phyloP scores from a whole-genome alignment of 2,888 invertebrate genomes.

The Nomada fabriciana region DNA sequence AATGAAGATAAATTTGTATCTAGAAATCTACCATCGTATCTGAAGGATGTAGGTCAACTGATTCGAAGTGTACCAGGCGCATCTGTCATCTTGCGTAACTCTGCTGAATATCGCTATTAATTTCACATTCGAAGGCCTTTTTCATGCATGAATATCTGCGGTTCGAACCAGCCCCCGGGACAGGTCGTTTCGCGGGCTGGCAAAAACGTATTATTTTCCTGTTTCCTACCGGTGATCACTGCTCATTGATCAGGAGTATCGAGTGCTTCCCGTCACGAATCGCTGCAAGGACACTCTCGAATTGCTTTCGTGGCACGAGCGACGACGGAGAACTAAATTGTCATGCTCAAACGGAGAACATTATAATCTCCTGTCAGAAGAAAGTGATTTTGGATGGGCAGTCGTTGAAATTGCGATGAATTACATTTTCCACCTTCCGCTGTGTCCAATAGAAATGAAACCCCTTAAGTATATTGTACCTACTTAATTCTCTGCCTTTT shows the following conservation, averaged over 20 bases:
- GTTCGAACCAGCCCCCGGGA: conserved; percentile 29
- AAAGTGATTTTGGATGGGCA: neutral
- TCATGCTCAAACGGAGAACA: neutral
- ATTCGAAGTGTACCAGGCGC: conserved; percentile 38
- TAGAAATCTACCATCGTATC: neutral
- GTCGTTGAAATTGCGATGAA: neutral
- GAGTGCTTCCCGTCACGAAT: conserved; percentile 43
- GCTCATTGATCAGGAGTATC: conserved; percentile 43
- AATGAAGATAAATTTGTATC: too few relatives aligned
- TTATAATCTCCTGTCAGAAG: neutral
- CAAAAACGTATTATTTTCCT: conserved; percentile 53
- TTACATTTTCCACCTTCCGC: too few relatives aligned
- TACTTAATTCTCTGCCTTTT: too few relatives aligned
- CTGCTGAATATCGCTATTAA: conserved; percentile 55
- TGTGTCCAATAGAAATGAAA: too few relatives aligned
- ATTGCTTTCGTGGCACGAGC: conserved; percentile 1
- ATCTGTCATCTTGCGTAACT: conserved; percentile 61
- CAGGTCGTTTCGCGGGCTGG: conserved; percentile 36
- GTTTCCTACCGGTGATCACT: conserved; percentile 52
- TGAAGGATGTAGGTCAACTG: conserved; percentile 46
- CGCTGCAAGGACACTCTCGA: neutral
- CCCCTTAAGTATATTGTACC: too few relatives aligned
- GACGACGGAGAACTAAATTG: neutral
- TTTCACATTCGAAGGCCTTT: conserved; percentile 44
- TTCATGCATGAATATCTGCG: conserved; percentile 54